A percentile compares a stretch with the other conserved stretches of the same genome.
These are phyloP conservation scores for Polymixis flavicincta DNA, from an alignment of 2,888 invertebrate genomes.

Conservation along the genomic window DNA sequence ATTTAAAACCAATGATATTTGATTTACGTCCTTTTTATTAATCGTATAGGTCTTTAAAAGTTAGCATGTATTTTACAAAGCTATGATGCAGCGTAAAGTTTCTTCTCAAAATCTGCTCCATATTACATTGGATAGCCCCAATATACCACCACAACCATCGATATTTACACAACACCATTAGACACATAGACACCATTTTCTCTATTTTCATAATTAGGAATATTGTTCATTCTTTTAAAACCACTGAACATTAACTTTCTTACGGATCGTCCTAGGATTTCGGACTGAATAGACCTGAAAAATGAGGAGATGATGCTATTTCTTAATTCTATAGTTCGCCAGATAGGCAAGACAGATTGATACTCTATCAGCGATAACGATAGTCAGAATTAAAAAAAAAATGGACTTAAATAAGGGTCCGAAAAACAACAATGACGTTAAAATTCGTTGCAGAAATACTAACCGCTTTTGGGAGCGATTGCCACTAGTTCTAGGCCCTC, in stretches of 20 bases:
- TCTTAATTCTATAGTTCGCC: neutral
- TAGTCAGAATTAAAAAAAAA: neutral
- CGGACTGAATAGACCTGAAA: neutral
- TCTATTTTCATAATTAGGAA: neutral
- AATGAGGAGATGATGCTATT: neutral
- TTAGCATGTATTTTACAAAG: neutral
- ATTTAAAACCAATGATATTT: neutral
- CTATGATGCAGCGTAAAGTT: constrained; percentile 28
- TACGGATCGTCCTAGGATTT: neutral
- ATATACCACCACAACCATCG: too few species aligned
- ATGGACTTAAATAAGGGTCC: neutral
- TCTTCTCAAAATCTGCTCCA: neutral
- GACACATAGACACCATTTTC: neutral
- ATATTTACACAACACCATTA: too few species aligned
- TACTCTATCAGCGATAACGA: neutral
- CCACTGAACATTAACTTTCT: neutral
- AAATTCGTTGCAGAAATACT: too few species aligned
- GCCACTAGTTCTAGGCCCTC: too few species aligned
- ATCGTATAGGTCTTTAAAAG: neutral
- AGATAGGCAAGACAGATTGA: too few species aligned
- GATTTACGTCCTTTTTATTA: neutral
- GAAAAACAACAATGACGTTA: neutral
- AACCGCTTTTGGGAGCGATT: neutral
- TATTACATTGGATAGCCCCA: too few species aligned
- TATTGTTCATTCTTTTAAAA: neutral